Evolutionary conservation across 64 coral and sea anemone genomes (phyloP), one percentile per base, ranked within the genome.

Genomic region (Platygyra sinensis): DNA sequence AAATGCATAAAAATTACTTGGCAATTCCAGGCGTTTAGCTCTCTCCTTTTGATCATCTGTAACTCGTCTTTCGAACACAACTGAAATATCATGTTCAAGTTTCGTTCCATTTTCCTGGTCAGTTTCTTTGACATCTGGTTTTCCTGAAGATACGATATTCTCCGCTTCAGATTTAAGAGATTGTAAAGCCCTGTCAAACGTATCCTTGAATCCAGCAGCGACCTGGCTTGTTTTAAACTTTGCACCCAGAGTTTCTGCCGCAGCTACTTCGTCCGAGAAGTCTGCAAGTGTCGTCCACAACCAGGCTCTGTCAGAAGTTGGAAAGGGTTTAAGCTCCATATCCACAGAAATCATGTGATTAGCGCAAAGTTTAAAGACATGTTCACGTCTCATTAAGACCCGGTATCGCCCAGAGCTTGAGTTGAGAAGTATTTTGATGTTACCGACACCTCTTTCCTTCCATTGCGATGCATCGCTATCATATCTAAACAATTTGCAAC

Each of bases 381-480:
- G 86, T 1, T 98, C 96, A n/a, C 96, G 92, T n/a, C 96, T 89
- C 96, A 98, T 98, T 20, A 98, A 64, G 25, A 98, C 29, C 27
- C 96, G 75, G 30, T 19, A 62, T 30, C 79, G 87, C 15, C 79
- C 79, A 50, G 80, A 85, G 39, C 33, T 52, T 14, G 72, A 33
- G 49, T 94, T 87, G 52, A 69, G 39, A n/a, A 98, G 59, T 52
- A 98, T 88, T 61, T 98, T 98, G 51, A 98, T 86, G 22, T 98
- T 93, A 24, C 96, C 96, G 12, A 98, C 11, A 27, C 96, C 96
- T 86, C 96, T 89, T 80, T 98, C 96, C 74, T 98, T 98, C 96
- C 96, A 98, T 74, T 94, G 91, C 12, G 80, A 91, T 50, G 91
- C 20, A 52, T 52, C 42, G 14, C 74, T 80, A 30, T 97, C 95